Conservation (phyloP, 2,113 vertebrate genomes). For the Toxostoma redivivum region DNA sequence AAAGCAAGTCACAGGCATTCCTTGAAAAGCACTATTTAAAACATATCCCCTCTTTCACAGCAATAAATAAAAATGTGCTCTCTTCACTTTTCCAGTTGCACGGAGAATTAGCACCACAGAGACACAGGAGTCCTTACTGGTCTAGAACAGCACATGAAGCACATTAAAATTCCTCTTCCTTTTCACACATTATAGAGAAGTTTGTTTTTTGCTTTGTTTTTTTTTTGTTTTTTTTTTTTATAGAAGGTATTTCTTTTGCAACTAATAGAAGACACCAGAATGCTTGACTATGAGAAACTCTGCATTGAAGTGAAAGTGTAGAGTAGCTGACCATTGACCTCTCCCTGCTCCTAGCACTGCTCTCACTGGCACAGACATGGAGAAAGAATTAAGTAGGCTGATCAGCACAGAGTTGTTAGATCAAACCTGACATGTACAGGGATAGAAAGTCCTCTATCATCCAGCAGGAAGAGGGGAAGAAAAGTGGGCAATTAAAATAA, state of each 20-base stretch:
- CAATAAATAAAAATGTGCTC: neutral
- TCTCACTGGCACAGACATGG: neutral
- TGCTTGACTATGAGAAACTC: neutral
- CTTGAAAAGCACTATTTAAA: neutral
- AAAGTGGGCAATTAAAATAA: neutral
- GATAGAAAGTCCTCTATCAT: neutral
- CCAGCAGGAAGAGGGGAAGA: neutral
- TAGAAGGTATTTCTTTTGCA: neutral
- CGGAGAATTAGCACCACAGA: neutral
- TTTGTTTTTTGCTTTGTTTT: neutral
- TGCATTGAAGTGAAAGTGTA: neutral
- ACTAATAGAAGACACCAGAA: neutral
- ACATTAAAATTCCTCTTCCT: neutral
- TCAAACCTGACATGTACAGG: neutral
- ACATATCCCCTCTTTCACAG: neutral
- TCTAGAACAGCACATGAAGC: neutral
- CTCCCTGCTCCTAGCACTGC: neutral
- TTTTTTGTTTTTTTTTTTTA: too few relatives aligned
- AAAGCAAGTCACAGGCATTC: neutral
- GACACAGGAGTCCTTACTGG: neutral
- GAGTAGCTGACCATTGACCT: neutral
- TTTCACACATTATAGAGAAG: neutral
- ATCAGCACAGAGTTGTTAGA: neutral
- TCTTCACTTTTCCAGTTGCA: neutral
- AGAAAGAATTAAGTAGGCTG: neutral